Evolutionary conservation across 2,888 invertebrate genomes (phyloP), one percentile per base, ranked within the genome.

Genomic region (Pegoplata infirma): DNA sequence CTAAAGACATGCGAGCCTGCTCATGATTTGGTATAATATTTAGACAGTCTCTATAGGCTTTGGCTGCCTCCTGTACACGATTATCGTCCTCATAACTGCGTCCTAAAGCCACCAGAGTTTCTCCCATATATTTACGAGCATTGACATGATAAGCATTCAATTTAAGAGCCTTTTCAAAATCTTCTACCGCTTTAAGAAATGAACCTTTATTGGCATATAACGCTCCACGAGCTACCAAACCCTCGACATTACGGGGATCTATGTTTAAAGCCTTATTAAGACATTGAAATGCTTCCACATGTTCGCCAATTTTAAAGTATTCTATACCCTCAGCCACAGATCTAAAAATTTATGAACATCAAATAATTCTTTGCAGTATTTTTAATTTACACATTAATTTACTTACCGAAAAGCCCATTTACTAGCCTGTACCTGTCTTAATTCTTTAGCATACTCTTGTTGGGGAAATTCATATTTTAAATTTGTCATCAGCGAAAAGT

Each of bases 291-390:
- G 98, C 98, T 91, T 98, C 98, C 0, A 96, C 94, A 89, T 97
- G 97, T 84, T 96, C 93, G 51, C 97, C 97, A 53, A 95, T 94
- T 90, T 98, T 98, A 90, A 98, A 98, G 90, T 96, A 95, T 86
- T 96, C 95, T 84, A 98, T 97, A 21, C 98, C 98, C 89, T 97
- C 96, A n/a, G 97, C 96, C 21, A 98, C 98, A 86, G 94, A 94
- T 76, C 89, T 90, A 32, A 32, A 77, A 74, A 40, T 40, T 40
- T 12, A 32, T 32, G 32, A 8, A 32, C 32, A n/a, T 6, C 25
- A 25, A 3, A n/a, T 12, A 36, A 36, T 40, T 25, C 6, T 25
- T 5, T 40, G 3, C 2, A 40, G 69, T 28, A 66, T n/a, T n/a
- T n/a, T n/a, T n/a, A 32, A 25, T 17, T 10, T 44, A 17, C 17